Percentiles rank a stretch among this genome's conserved stretches.
Conservation (phyloP, 2,888 invertebrate species). For the Aspidiotus destructor region DNA sequence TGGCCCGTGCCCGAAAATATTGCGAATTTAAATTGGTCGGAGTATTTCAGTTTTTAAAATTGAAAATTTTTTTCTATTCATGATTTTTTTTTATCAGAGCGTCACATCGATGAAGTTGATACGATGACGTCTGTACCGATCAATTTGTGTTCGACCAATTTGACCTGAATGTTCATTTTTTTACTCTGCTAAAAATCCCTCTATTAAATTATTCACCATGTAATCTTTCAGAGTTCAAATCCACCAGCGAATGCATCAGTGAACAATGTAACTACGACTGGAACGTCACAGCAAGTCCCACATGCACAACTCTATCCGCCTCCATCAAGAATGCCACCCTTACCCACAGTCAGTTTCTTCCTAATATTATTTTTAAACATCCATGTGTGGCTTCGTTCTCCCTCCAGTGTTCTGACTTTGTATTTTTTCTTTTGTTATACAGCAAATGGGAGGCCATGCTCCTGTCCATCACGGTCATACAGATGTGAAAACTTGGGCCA, state of each 20-base stretch:
- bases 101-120: too few species aligned
- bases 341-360: slow-evolving; percentile 36
- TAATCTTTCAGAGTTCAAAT: slow-evolving; percentile 12
- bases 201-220: neutral
- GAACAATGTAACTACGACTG: slow-evolving; percentile 33
- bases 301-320: slow-evolving; percentile 30
- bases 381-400: too few species aligned
- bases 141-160: too few species aligned
- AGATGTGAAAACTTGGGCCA: slow-evolving; percentile 38
- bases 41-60: too few species aligned
- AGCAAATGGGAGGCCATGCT: slow-evolving; percentile 23
- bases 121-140: too few species aligned
- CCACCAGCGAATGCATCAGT: slow-evolving; percentile 28
- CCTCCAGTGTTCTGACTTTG: neutral
- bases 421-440: neutral
- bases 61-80: too few species aligned
- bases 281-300: slow-evolving; percentile 33
- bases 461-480: slow-evolving; percentile 32
- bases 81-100: too few species aligned
- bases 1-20: too few species aligned
- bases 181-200: neutral
- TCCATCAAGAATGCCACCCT: slow-evolving; percentile 38
- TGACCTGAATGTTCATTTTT: too few species aligned
- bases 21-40: too few species aligned
- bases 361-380: too few species aligned